Conservation (phyloP, 2,113 vertebrate genomes). For the Phrynosoma platyrhinos region DNA sequence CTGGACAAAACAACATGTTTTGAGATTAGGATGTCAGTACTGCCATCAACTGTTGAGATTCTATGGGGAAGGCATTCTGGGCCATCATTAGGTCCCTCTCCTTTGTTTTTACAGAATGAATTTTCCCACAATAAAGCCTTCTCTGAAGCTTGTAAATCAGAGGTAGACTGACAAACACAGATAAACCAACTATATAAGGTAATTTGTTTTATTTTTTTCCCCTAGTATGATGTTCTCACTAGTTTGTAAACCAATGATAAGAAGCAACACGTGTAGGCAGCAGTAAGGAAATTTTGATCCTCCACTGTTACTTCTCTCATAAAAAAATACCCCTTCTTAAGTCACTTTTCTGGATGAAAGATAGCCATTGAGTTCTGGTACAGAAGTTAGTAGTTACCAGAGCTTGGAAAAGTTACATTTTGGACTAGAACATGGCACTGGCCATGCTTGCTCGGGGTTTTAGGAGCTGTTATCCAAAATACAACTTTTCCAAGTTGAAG, state of each 20-base stretch:
- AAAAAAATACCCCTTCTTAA: background rate
- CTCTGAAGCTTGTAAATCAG: background rate
- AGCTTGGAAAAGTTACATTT: too few species aligned
- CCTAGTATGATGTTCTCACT: background rate
- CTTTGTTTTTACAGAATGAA: background rate
- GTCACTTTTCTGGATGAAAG: background rate
- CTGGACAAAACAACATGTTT: background rate
- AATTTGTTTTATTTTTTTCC: background rate
- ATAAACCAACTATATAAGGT: background rate
- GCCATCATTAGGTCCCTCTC: background rate
- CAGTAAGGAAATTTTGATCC: background rate
- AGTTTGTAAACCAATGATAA: background rate
- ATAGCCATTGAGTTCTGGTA: background rate
- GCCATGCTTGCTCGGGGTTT: too few species aligned
- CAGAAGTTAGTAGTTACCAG: too few species aligned
- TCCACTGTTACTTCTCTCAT: background rate
- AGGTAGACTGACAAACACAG: background rate
- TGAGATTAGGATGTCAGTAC: background rate
- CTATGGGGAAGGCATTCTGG: background rate
- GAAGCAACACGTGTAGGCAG: background rate
- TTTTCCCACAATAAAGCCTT: background rate
- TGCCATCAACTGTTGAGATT: background rate
- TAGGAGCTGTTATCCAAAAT: too few species aligned
- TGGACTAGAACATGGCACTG: too few species aligned
- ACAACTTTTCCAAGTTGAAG: too few species aligned